Evolutionary conservation across 2,888 invertebrate species (phyloP).

Genomic region (Gibbula magus): DNA sequence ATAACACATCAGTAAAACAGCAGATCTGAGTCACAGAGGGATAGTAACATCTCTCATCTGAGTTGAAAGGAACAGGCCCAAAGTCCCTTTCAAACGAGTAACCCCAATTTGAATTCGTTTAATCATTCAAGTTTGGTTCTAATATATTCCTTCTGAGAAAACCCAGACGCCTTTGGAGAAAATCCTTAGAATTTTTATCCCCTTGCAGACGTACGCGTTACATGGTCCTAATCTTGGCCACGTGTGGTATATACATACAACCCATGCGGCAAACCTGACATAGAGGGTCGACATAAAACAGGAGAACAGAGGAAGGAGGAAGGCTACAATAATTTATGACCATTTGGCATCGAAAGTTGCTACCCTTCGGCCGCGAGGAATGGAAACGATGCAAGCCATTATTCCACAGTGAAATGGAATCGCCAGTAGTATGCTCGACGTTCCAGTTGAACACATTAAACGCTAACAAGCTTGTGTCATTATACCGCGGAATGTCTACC

Average conservation of each 20-base stretch:
- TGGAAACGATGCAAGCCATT: not conserved
- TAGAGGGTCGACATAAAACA: not conserved
- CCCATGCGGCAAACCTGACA: not conserved
- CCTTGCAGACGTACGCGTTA: not conserved
- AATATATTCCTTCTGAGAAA: not conserved
- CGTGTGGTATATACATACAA: not conserved
- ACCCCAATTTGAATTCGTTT: not conserved
- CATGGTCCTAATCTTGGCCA: not conserved
- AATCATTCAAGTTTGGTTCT: not conserved
- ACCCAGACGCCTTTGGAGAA: not conserved
- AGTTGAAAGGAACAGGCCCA: no score
- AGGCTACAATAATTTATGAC: not conserved
- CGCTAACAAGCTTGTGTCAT: not conserved
- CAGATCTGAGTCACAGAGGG: no score
- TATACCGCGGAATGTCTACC: not conserved
- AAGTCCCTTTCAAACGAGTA: not conserved
- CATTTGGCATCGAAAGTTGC: not conserved
- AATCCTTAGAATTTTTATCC: conserved; percentile 1
- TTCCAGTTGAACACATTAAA: not conserved
- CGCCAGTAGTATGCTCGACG: not conserved
- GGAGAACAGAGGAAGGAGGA: not conserved
- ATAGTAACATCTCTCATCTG: no score
- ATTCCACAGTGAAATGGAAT: not conserved
- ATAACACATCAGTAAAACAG: no score
- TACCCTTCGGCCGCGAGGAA: not conserved